These are phyloP conservation scores for Scrobipalpa costella DNA, from an alignment of 2,888 invertebrate genomes.

Conservation along the genomic window DNA sequence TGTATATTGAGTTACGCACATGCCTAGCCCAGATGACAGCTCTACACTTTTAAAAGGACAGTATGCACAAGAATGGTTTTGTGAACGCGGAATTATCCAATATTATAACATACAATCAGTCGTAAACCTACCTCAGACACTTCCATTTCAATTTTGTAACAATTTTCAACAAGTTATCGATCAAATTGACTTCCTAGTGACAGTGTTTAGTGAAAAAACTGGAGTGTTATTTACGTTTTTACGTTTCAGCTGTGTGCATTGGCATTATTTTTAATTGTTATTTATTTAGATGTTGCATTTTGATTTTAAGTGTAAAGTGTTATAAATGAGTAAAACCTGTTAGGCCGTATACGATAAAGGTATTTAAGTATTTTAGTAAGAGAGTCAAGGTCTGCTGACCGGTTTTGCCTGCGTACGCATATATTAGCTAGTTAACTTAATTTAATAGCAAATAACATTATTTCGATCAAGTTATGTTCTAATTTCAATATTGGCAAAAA, in stretches of 20 bases:
- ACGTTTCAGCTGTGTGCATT: slow-evolving; percentile 3
- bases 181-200: slow-evolving; percentile 15
- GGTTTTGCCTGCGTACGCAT: slow-evolving; percentile 22
- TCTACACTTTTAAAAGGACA: slow-evolving; percentile 55
- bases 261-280: background rate
- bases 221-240: slow-evolving; percentile 23
- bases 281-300: background rate
- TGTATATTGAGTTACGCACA: slow-evolving; percentile 17
- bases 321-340: background rate
- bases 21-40: slow-evolving; percentile 65
- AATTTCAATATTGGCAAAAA: background rate
- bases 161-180: slow-evolving; percentile 10
- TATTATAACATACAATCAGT: slow-evolving; percentile 32
- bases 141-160: slow-evolving; percentile 14
- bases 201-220: slow-evolving; percentile 12
- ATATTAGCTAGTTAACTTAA: slow-evolving; percentile 1
- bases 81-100: slow-evolving; percentile 45
- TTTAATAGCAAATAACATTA: background rate
- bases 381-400: slow-evolving; percentile 23
- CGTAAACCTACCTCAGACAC: slow-evolving; percentile 21
- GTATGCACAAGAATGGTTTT: slow-evolving; percentile 62
- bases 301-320: background rate
- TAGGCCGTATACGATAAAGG: background rate
- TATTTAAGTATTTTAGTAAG: slow-evolving; percentile 12
- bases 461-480: background rate